A percentile compares a stretch with the other conserved stretches of the same genome.
phyloP scores from a whole-genome alignment of 2,797 vertebrate genomes.

The Danio jaintianensis region DNA sequence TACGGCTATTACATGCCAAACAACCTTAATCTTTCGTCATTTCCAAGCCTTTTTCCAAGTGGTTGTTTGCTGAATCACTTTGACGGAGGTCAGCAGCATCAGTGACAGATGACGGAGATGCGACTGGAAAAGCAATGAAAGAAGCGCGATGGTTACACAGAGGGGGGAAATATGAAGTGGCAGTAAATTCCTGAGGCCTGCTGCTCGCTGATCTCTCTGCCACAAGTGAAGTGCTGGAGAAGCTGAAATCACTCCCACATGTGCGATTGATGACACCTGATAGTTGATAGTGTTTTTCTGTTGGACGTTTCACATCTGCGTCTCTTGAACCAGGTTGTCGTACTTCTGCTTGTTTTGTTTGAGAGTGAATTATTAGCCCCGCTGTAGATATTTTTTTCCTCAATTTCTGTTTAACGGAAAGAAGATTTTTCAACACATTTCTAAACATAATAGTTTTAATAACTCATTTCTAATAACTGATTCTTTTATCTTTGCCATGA shows the following conservation, averaged over 20 bases:
- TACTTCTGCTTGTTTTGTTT: slow-evolving; percentile 67
- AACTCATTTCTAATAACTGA: too few relatives aligned
- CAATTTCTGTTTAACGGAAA: too few relatives aligned
- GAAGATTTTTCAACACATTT: too few relatives aligned
- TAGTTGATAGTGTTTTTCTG: slow-evolving; percentile 55
- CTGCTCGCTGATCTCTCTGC: slow-evolving; percentile 44
- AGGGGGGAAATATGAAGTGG: slow-evolving; percentile 57
- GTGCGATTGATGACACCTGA: slow-evolving; percentile 75
- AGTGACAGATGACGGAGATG: slow-evolving; percentile 32
- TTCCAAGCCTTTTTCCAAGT: slow-evolving; percentile 9
- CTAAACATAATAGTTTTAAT: too few relatives aligned
- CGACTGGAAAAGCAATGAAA: slow-evolving; percentile 54
- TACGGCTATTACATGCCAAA: slow-evolving; percentile 9
- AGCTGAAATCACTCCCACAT: slow-evolving; percentile 77
- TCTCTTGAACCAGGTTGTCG: background rate
- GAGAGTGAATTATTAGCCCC: slow-evolving; percentile 36
- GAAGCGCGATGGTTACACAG: slow-evolving; percentile 44
- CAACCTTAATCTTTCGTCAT: background rate
- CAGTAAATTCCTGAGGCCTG: slow-evolving; percentile 47
- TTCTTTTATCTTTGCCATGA: too few relatives aligned
- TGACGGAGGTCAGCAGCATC: slow-evolving; percentile 33
- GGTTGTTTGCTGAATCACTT: slow-evolving; percentile 35
- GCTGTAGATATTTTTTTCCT: too few relatives aligned
- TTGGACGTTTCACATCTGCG: too few relatives aligned
- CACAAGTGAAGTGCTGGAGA: slow-evolving; percentile 43